phyloP scores from a whole-genome alignment of 2,113 vertebrate genomes.

The Chloropsis hardwickii region DNA sequence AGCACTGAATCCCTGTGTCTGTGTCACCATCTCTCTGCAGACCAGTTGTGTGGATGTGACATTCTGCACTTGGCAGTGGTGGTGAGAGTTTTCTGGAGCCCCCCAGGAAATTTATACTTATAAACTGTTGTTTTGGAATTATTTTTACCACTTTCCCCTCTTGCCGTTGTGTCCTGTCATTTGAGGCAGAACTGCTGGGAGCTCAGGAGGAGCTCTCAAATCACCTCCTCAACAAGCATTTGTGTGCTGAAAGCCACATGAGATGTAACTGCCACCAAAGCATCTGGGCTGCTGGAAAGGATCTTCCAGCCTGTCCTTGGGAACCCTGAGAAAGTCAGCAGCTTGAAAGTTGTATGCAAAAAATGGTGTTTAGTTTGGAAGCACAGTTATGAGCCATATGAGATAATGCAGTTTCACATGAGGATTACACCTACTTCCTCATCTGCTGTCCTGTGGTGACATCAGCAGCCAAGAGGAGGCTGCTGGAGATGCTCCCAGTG shows the following conservation, averaged over 20 bases:
- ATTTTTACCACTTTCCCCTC: not conserved
- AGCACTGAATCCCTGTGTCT: fast-evolving
- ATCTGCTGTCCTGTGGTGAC: not conserved
- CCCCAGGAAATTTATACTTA: not conserved
- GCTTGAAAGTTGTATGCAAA: not conserved
- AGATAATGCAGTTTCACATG: not conserved
- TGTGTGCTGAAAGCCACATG: not conserved
- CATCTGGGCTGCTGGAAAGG: not conserved
- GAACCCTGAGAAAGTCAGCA: not conserved
- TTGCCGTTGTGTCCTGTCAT: not conserved
- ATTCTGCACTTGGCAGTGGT: not conserved
- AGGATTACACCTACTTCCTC: not conserved
- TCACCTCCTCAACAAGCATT: not conserved
- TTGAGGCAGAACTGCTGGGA: not conserved
- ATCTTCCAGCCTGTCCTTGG: not conserved
- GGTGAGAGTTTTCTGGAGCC: not conserved
- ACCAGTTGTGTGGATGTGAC: not conserved
- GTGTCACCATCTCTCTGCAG: not conserved
- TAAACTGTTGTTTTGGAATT: not conserved
- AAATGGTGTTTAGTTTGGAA: not conserved
- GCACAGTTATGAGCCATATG: fast-evolving
- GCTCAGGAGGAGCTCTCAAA: not conserved
- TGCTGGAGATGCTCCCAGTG: not conserved
- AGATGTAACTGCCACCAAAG: not conserved
- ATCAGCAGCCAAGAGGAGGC: not conserved